phyloP scores from a whole-genome alignment of 2,113 vertebrate species.

The Orycteropus afer region DNA sequence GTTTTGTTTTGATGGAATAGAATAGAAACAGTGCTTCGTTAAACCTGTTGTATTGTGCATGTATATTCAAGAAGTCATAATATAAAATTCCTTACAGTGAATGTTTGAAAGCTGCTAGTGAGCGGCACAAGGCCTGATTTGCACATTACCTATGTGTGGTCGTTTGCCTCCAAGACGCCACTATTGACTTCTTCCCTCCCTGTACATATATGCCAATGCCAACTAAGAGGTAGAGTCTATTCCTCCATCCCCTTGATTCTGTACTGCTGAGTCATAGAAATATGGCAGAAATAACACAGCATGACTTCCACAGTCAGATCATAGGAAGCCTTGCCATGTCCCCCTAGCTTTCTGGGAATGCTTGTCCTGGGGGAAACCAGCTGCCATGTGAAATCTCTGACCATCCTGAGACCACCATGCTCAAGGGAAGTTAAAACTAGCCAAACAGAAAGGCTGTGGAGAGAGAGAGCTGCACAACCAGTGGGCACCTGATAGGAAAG shows the following conservation, averaged over 20 bases:
- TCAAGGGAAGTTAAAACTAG: neutral
- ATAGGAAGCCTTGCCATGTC: neutral
- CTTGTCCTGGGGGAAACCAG: neutral
- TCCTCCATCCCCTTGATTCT: neutral
- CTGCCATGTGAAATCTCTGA: too few relatives aligned
- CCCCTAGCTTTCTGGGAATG: neutral
- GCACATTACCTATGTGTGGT: fast-evolving
- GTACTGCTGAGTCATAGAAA: neutral
- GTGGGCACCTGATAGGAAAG: fast-evolving
- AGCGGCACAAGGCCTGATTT: neutral
- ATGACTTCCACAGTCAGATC: neutral
- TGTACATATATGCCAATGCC: fast-evolving
- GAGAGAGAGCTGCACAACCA: neutral
- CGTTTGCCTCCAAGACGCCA: neutral
- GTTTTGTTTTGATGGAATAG: neutral
- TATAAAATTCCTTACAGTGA: neutral
- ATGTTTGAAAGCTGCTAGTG: neutral
- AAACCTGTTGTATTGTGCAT: too few relatives aligned
- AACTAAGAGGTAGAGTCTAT: fast-evolving
- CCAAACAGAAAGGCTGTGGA: fast-evolving
- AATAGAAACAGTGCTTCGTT: neutral
- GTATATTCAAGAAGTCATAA: neutral
- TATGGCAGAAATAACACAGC: neutral
- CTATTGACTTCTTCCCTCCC: neutral
- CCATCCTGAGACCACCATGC: neutral